A percentile compares a stretch with the other conserved stretches of the same genome.
Conservation (phyloP, 2,888 invertebrate species). For the Lasiommata megera region DNA sequence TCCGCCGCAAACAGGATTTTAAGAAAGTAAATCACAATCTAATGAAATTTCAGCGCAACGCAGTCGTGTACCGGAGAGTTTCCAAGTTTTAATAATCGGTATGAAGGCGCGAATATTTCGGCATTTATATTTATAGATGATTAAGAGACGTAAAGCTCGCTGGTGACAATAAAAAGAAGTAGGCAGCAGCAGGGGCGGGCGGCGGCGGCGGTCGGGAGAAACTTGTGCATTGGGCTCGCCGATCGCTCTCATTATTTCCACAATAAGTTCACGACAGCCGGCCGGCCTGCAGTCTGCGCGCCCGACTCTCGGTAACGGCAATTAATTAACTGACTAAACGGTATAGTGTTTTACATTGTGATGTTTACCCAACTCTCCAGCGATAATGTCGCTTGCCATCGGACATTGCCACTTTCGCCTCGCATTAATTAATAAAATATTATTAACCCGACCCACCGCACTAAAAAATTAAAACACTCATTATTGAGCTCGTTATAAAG, state of each 20-base stretch:
- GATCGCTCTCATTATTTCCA: conserved; percentile 73
- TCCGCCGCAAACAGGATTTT: conserved; percentile 26
- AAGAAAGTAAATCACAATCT: conserved; percentile 22
- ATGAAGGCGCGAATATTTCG: conserved; percentile 23
- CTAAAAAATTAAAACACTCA: conserved; percentile 74
- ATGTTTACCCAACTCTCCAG: conserved; percentile 77
- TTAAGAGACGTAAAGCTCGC: conserved; percentile 50
- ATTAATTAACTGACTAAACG: conserved; percentile 80
- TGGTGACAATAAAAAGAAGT: conserved; percentile 54
- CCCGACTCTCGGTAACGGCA: conserved; percentile 64
- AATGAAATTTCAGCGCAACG: conserved; percentile 16
- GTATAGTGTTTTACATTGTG: conserved; percentile 77
- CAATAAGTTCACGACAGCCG: conserved; percentile 70
- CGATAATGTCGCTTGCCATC: conserved; percentile 70
- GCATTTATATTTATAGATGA: conserved; percentile 41
- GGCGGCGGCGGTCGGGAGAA: conserved; percentile 43
- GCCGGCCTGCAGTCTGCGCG: conserved; percentile 40
- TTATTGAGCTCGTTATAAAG: conserved; percentile 63
- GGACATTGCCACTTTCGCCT: conserved; percentile 58
- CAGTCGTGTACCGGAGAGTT: conserved; percentile 8
- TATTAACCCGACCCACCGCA: conserved; percentile 65
- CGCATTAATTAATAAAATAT: conserved; percentile 76
- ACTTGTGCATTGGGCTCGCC: conserved; percentile 56
- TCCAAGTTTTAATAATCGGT: conserved; percentile 17
- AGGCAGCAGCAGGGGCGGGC: conserved; percentile 39